Evolutionary conservation across 2,888 invertebrate species (phyloP).

Genomic region (Coecobrya sp.): DNA sequence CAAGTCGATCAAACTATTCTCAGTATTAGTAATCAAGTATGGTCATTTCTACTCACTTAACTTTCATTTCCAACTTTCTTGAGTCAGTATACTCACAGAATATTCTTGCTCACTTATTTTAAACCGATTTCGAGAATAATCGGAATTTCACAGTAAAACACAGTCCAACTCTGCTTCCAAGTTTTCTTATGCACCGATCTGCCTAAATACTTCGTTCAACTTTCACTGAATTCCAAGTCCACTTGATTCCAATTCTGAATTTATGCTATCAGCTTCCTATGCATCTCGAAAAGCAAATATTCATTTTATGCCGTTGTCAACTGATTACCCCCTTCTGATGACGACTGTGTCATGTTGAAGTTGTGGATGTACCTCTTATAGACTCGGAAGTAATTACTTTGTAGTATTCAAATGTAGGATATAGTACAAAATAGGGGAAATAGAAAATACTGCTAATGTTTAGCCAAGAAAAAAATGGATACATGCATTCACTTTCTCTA

Average conservation of each 20-base stretch:
- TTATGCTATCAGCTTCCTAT: not conserved
- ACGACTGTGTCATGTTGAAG: slow-evolving; percentile 3
- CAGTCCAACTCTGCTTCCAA: not conserved
- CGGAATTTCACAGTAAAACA: not conserved
- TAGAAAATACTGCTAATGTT: slow-evolving; percentile 67
- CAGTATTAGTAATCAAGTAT: not conserved
- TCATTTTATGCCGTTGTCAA: slow-evolving; percentile 25
- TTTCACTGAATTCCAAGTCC: not conserved
- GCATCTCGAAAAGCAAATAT: not conserved
- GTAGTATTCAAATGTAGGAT: slow-evolving; percentile 1
- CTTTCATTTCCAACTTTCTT: not conserved
- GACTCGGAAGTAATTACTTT: slow-evolving; percentile 83
- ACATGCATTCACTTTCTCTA: slow-evolving; percentile 83
- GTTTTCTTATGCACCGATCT: no score
- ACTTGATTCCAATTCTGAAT: not conserved
- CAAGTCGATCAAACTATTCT: not conserved
- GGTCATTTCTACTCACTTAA: slow-evolving; percentile 23
- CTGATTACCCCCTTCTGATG: not conserved
- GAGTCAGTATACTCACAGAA: not conserved
- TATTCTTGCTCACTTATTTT: not conserved
- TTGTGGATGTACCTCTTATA: slow-evolving; percentile 79
- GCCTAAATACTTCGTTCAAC: not conserved
- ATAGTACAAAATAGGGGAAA: slow-evolving; percentile 56
- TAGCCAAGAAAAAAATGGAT: slow-evolving; percentile 75
- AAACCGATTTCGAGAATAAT: no score